Conservation (phyloP, 1,140 invertebrate species). For the Triops longicaudatus region DNA sequence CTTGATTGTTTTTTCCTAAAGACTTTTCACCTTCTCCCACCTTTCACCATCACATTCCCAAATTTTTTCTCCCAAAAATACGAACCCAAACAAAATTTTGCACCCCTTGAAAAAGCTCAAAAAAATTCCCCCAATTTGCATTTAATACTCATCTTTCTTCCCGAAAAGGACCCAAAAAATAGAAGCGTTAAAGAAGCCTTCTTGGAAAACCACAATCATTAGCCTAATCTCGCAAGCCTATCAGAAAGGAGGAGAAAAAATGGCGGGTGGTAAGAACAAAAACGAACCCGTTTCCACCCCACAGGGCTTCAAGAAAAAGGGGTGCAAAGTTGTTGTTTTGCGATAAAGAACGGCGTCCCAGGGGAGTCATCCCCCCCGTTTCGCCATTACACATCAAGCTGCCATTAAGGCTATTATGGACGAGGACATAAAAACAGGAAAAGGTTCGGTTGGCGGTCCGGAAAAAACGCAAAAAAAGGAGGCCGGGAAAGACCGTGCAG, state of each 20-base stretch:
- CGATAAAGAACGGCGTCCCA: not conserved
- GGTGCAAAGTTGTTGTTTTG: constrained; percentile 15
- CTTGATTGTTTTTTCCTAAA: constrained; percentile 4
- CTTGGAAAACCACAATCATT: not conserved
- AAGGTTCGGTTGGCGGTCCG: not conserved
- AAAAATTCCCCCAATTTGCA: not conserved
- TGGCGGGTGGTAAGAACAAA: not conserved
- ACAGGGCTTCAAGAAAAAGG: not conserved
- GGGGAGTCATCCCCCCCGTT: not conserved
- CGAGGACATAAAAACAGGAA: constrained; percentile 12
- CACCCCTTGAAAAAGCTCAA: not conserved
- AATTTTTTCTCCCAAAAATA: not conserved
- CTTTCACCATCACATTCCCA: not conserved
- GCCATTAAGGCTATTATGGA: constrained; percentile 15
- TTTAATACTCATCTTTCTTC: not conserved
- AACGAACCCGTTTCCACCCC: not conserved
- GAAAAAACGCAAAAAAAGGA: not conserved
- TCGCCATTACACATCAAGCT: constrained; percentile 6
- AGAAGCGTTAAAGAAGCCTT: not conserved
- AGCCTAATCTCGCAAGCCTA: not conserved
- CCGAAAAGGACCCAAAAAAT: not conserved
- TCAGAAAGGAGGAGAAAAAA: not conserved
- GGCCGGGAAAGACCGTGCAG: not conserved
- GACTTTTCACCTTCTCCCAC: not conserved
- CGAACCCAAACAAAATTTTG: not conserved